phyloP scores from a whole-genome alignment of 2,888 invertebrate genomes.

The Mycalesis mineus region DNA sequence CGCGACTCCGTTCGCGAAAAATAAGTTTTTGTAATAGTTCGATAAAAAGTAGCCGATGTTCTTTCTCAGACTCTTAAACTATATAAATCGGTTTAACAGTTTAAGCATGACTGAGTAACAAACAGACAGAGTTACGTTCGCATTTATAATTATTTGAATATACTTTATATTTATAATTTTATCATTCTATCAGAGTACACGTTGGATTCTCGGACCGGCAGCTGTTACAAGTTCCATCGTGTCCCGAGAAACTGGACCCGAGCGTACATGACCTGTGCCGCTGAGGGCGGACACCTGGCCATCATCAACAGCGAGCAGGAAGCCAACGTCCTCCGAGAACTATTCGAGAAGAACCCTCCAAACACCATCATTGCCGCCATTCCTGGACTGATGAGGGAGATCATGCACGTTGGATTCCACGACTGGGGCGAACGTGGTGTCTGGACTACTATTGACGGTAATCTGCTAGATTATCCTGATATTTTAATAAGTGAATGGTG shows the following conservation, averaged over 20 bases:
- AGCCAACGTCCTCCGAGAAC: conserved; percentile 31
- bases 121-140: too few relatives aligned
- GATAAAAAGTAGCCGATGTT: too few relatives aligned
- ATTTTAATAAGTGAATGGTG: too few relatives aligned
- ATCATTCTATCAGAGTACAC: too few relatives aligned
- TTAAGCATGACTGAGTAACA: too few relatives aligned
- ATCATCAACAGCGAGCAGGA: conserved; percentile 35
- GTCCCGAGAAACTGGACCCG: conserved; percentile 33
- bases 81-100: too few relatives aligned
- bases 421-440: conserved; percentile 33
- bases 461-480: not conserved
- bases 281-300: conserved; percentile 26
- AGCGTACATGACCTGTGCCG: conserved; percentile 29
- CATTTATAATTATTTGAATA: too few relatives aligned
- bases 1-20: too few relatives aligned
- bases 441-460: conserved; percentile 41
- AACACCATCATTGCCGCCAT: conserved; percentile 4
- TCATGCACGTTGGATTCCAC: conserved; percentile 35
- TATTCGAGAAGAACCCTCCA: conserved; percentile 29
- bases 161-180: not conserved
- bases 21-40: too few relatives aligned
- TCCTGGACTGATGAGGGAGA: conserved; percentile 20
- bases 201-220: conserved; percentile 29
- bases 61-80: too few relatives aligned
- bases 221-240: conserved; percentile 36